phyloP scores from a whole-genome alignment of 2,113 vertebrate species.

The Mobula hypostoma region DNA sequence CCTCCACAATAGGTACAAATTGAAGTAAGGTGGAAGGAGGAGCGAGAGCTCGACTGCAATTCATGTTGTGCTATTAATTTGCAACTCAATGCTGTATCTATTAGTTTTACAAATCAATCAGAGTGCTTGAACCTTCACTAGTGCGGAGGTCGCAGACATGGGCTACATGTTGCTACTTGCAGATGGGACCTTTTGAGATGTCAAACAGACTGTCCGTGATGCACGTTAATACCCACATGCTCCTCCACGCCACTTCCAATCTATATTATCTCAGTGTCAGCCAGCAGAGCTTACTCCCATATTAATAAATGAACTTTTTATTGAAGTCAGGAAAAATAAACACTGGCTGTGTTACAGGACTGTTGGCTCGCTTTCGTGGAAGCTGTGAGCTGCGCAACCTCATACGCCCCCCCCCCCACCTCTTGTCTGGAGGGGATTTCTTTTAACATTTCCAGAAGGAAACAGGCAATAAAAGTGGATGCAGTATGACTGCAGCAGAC shows the following conservation, averaged over 20 bases:
- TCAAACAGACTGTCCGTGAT: conserved; percentile 54
- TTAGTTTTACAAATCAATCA: conserved; percentile 62
- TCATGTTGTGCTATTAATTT: conserved; percentile 56
- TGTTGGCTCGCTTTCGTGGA: conserved; percentile 50
- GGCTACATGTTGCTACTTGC: conserved; percentile 48
- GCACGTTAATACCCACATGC: conserved; percentile 56
- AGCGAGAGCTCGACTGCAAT: conserved; percentile 47
- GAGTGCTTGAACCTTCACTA: conserved; percentile 51
- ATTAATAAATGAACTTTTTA: conserved; percentile 61
- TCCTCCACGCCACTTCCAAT: conserved; percentile 61
- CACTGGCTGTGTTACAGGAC: conserved; percentile 53
- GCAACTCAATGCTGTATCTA: conserved; percentile 53
- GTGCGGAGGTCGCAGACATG: conserved; percentile 47
- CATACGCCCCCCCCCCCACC: neutral
- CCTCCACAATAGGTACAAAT: conserved; percentile 16
- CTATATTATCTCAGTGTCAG: conserved; percentile 66
- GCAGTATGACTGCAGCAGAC: neutral
- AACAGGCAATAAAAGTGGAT: conserved; percentile 36
- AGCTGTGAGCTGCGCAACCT: conserved; percentile 35
- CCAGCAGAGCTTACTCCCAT: conserved; percentile 53
- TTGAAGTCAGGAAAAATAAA: conserved; percentile 59
- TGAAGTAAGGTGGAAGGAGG: conserved; percentile 33
- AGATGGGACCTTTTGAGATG: conserved; percentile 56
- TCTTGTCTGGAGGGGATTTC: conserved; percentile 38
- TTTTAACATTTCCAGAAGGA: conserved; percentile 40